Evolutionary conservation across 2,888 invertebrate species (phyloP).

Genomic region (Ornithoptera alexandrae): DNA sequence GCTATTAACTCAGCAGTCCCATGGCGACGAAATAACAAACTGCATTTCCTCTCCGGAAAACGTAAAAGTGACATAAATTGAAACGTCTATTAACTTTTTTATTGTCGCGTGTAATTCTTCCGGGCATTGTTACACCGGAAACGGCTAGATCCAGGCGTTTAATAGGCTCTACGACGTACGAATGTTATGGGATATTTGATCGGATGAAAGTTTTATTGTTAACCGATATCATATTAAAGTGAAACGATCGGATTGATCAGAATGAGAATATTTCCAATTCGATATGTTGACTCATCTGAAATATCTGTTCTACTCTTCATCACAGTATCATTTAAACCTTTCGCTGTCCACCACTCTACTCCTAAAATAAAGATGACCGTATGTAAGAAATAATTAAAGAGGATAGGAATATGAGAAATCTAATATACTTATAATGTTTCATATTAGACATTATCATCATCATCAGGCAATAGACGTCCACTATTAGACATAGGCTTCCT

Average conservation of each 20-base stretch:
- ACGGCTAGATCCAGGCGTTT: constrained; percentile 27
- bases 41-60: constrained; percentile 44
- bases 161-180: constrained; percentile 22
- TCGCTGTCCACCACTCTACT: too few relatives aligned
- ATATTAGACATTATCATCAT: too few relatives aligned
- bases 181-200: constrained; percentile 28
- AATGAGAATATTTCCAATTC: not conserved
- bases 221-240: constrained; percentile 26
- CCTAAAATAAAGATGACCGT: too few relatives aligned
- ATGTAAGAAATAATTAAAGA: too few relatives aligned
- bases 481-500: too few relatives aligned
- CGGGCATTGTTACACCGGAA: constrained; percentile 33
- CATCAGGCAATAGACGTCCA: too few relatives aligned
- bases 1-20: constrained; percentile 51
- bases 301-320: too few relatives aligned
- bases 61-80: constrained; percentile 51
- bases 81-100: constrained; percentile 54
- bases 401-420: too few relatives aligned
- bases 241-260: not conserved
- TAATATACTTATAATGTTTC: too few relatives aligned
- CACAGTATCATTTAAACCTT: too few relatives aligned
- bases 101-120: constrained; percentile 43
- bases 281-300: too few relatives aligned
- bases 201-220: constrained; percentile 26
- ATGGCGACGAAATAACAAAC: constrained; percentile 44